A percentile compares a stretch with the other conserved stretches of the same genome.
Conservation (phyloP, 2,888 invertebrate species). For the Pheosia gnoma region DNA sequence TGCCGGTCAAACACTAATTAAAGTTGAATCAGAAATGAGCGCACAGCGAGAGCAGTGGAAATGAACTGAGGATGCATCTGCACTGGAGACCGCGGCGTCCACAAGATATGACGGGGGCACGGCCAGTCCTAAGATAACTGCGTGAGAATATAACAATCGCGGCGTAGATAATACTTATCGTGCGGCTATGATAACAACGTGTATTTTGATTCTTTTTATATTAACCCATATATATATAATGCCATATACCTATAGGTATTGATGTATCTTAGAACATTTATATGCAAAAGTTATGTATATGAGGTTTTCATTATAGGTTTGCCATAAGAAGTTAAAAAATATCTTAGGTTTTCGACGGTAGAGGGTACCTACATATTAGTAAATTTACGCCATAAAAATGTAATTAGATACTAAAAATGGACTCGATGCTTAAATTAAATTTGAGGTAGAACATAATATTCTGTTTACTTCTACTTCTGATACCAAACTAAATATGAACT, state of each 20-base stretch:
- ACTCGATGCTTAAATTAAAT: no score
- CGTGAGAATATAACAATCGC: constrained; percentile 56
- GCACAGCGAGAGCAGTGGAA: constrained; percentile 56
- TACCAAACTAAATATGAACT: constrained; percentile 11
- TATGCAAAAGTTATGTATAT: no score
- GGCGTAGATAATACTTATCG: constrained; percentile 31
- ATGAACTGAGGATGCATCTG: constrained; percentile 71
- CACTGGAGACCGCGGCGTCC: constrained; percentile 43
- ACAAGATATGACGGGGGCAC: constrained; percentile 49
- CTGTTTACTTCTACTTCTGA: no score
- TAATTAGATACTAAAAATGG: no score
- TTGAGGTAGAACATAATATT: no score
- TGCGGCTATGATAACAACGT: constrained; percentile 19
- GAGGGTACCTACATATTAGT: no score
- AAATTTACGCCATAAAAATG: no score
- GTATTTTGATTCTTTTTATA: constrained; percentile 8
- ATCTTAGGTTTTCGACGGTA: no score
- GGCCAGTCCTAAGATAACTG: constrained; percentile 59
- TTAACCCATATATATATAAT: neutral
- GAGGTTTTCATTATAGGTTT: no score
- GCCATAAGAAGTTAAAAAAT: no score
- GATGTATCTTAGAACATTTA: no score
- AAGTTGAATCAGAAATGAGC: constrained; percentile 40
- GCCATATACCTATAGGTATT: no score
- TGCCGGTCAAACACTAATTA: constrained; percentile 13